phyloP scores from a whole-genome alignment of 2,797 vertebrate genomes.

The Iguana delicatissima region DNA sequence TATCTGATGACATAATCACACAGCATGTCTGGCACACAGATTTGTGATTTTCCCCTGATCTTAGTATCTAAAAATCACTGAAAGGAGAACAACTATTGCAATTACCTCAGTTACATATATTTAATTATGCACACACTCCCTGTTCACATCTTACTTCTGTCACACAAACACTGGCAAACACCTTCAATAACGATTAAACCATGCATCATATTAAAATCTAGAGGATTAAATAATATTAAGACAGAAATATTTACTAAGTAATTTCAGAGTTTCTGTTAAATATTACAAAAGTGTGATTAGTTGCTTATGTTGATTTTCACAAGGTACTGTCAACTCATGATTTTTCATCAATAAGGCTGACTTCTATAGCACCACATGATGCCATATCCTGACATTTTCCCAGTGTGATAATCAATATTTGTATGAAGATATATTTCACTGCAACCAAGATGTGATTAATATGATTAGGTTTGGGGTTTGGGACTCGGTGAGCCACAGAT shows the following conservation, averaged over 20 bases:
- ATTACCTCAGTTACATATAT: neutral
- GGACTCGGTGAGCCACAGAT: neutral
- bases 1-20: neutral
- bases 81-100: neutral
- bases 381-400: neutral
- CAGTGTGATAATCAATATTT: neutral
- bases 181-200: neutral
- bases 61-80: neutral
- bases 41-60: neutral
- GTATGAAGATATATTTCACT: neutral
- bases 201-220: neutral
- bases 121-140: neutral
- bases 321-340: neutral
- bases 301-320: neutral
- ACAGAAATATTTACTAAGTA: neutral
- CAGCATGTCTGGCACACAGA: neutral
- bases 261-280: conserved; percentile 16
- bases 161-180: neutral
- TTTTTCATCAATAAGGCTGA: neutral
- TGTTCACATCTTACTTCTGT: neutral
- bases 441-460: neutral
- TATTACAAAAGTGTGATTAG: neutral
- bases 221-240: neutral
- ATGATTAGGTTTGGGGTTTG: neutral
- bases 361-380: neutral